Evolutionary conservation across 1,140 invertebrate species (phyloP), one percentile per base, ranked within the genome.

Genomic region (Lordiphosa collinella): DNA sequence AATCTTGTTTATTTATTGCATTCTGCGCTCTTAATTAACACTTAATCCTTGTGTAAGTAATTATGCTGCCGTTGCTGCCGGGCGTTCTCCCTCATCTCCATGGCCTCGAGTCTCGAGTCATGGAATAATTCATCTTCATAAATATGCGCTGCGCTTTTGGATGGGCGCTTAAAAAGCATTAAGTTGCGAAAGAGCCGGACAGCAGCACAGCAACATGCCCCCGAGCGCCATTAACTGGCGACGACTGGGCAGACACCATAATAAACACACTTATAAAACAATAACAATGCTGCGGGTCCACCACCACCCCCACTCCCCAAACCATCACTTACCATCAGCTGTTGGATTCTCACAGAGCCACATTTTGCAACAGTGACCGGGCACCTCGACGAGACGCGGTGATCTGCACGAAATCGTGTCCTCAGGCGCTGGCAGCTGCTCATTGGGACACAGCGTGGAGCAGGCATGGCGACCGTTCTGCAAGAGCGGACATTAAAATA

Each of bases 381-480:
- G 91, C 11, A 94, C 90, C 49, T 93, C 90, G n/a, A 94, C 91
- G 22, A 95, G 89, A 29, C 91, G 90, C 2, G 94, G 92, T 67
- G 92, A 90, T 75, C 90, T 88, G 88, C 93, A 94, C 34, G 90
- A 89, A 68, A 79, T 82, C 53, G 88, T 89, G 36, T 88, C 88
- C 34, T 90, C 90, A 18, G 88, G 88, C 4, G 94, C 94, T 11
- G 91, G 91, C 37, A 93, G 91, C 72, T 91, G 91, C 74, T 95
- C 94, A 63, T 93, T 93, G 2, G 93, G 93, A 74, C 94, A 95
- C 25, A 93, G 80, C 3, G 92, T 92, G 4, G 93, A 92, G 87
- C 94, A 95, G 13, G 93, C 94, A 87, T 94, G 93, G 12, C 92
- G 93, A 2, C 94, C 92, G 80, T 93, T 92, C 92, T 93, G 87